phyloP scores from a whole-genome alignment of 2,797 vertebrate genomes.

The Bradypus variegatus region DNA sequence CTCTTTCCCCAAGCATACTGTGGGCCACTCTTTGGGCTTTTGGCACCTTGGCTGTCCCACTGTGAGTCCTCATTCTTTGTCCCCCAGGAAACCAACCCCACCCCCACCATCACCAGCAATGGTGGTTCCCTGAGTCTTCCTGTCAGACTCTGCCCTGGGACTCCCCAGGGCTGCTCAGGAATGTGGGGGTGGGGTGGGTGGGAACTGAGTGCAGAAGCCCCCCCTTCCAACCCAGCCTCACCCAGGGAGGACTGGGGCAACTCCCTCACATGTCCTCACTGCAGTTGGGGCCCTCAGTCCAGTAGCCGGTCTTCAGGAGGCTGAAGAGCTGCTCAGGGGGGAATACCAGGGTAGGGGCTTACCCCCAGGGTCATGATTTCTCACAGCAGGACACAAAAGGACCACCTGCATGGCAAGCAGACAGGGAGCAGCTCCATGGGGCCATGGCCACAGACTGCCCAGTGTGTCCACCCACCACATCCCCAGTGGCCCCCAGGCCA shows the following conservation, averaged over 20 bases:
- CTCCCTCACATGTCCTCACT: constrained; percentile 95
- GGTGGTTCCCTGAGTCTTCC: neutral
- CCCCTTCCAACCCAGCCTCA: too few relatives aligned
- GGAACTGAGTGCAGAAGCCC: too few relatives aligned
- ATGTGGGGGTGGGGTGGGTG: too few relatives aligned
- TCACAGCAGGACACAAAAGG: constrained; percentile 96
- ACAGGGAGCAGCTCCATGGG: neutral
- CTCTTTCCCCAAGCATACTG: too few relatives aligned
- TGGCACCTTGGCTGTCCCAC: neutral
- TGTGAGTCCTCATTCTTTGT: too few relatives aligned
- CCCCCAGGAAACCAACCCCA: neutral
- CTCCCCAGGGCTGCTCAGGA: neutral
- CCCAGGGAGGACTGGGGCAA: neutral
- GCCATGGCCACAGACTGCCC: neutral
- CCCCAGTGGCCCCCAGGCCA: too few relatives aligned
- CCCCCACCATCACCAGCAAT: neutral
- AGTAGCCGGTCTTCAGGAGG: constrained; percentile 96
- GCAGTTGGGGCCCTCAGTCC: constrained; percentile 99
- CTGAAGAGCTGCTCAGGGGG: constrained; percentile 97
- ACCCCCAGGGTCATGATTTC: constrained; percentile 98
- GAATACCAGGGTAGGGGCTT: constrained; percentile 97
- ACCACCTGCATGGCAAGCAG: constrained; percentile 81
- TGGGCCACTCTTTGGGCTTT: too few relatives aligned
- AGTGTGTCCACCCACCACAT: neutral
- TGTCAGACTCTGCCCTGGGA: neutral